Percentiles rank a stretch among this genome's conserved stretches.
Conservation (phyloP, 2,113 vertebrate species). For the Psilopsiagon aymara region DNA sequence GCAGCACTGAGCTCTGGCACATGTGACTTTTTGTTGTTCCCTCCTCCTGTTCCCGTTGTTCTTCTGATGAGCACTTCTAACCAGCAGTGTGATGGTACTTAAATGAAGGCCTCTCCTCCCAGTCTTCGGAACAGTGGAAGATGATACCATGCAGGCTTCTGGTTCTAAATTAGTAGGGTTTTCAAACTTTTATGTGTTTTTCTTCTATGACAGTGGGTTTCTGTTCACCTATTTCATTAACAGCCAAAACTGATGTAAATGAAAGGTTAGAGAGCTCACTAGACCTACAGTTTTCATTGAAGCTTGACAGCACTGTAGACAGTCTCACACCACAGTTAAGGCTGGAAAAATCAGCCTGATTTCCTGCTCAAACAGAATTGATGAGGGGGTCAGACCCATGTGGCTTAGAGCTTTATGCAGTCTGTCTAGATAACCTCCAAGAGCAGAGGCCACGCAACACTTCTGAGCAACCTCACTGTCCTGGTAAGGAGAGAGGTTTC, state of each 20-base stretch:
- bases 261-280: neutral
- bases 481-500: neutral
- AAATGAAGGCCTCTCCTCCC: neutral
- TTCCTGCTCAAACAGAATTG: neutral
- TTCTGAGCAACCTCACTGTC: neutral
- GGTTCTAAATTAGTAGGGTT: neutral
- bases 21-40: neutral
- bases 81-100: neutral
- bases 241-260: neutral
- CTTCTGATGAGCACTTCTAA: neutral
- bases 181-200: neutral
- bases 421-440: neutral
- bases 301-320: neutral
- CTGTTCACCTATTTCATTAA: neutral
- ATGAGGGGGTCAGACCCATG: fast-evolving
- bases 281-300: neutral
- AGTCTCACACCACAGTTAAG: neutral
- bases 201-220: neutral
- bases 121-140: neutral
- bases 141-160: neutral
- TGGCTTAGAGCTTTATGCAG: neutral
- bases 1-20: neutral
- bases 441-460: neutral
- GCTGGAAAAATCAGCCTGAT: neutral
- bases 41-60: neutral